A percentile compares a stretch with the other conserved stretches of the same genome.
Evolutionary conservation across 2,113 vertebrate species (phyloP).

Genomic region (Ptyas mucosa): DNA sequence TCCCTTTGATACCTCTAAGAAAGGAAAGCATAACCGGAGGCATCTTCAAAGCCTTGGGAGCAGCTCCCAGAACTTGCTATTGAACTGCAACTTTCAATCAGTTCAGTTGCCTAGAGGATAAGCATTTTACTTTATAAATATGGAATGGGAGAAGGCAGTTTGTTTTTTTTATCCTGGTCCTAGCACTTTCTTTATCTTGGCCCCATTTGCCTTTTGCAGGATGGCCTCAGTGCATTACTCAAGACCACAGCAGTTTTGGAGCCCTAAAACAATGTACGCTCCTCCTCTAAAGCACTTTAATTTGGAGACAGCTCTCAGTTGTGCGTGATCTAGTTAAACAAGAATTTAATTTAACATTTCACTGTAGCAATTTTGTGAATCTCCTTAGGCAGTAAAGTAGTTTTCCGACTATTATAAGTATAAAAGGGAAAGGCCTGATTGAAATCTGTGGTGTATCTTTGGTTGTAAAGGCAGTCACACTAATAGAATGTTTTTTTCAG

Average conservation of each 20-base stretch:
- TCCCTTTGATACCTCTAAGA: neutral
- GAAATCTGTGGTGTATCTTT: constrained; percentile 15
- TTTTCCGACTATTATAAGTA: constrained; percentile 20
- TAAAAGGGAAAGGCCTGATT: constrained; percentile 8
- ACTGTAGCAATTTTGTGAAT: neutral
- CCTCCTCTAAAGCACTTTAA: neutral
- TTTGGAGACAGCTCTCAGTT: neutral
- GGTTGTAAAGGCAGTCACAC: constrained; percentile 33
- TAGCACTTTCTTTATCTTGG: neutral
- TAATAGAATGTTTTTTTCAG: constrained; percentile 37
- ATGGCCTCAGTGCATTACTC: neutral
- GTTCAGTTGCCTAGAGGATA: neutral
- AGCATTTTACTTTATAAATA: neutral
- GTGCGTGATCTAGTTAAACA: neutral
- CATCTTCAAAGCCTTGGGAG: neutral
- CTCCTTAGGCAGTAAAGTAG: neutral
- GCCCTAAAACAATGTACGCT: neutral
- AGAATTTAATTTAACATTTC: neutral
- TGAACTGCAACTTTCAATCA: neutral
- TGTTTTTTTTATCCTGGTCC: neutral
- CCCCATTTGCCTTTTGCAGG: neutral
- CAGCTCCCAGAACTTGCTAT: neutral
- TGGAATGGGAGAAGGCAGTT: neutral
- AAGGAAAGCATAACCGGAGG: neutral
- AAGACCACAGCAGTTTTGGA: neutral